These are phyloP conservation scores for Eurois occulta DNA, from an alignment of 2,888 invertebrate species.

Conservation along the genomic window DNA sequence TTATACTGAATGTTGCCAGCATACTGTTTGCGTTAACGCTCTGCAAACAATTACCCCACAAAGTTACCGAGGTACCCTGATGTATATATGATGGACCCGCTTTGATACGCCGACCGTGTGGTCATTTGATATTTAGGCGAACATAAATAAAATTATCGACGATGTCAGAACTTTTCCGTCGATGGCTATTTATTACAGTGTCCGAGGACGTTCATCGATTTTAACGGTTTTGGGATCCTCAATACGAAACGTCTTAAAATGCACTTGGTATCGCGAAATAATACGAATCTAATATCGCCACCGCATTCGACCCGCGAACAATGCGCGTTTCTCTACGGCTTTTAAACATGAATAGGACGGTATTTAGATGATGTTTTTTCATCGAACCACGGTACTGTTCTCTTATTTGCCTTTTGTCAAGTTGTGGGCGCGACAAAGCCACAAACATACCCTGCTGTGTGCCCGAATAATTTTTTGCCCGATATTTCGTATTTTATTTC, in stretches of 20 bases:
- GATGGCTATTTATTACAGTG: conserved; percentile 67
- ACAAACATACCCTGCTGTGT: conserved; percentile 89
- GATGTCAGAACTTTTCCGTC: conserved; percentile 70
- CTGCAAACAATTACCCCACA: conserved; percentile 72
- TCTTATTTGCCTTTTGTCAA: conserved; percentile 90
- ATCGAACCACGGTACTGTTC: conserved; percentile 82
- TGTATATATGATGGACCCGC: conserved; percentile 66
- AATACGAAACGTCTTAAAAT: conserved; percentile 61
- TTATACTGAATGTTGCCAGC: conserved; percentile 70
- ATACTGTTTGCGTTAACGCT: conserved; percentile 74
- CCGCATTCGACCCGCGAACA: conserved; percentile 86
- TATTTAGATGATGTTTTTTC: conserved; percentile 89
- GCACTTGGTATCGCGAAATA: conserved; percentile 76
- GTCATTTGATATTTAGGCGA: conserved; percentile 72
- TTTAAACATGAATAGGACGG: conserved; percentile 89
- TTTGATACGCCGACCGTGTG: conserved; percentile 75
- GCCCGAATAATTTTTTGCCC: conserved; percentile 85
- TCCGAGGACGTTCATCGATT: conserved; percentile 68
- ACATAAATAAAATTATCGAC: conserved; percentile 81
- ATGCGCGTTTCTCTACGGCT: conserved; percentile 87
- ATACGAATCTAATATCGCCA: conserved; percentile 89
- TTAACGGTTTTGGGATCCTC: conserved; percentile 69
- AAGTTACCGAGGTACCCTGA: conserved; percentile 66
- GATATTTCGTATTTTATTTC: conserved; percentile 89
- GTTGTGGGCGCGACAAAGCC: conserved; percentile 90